phyloP scores from a whole-genome alignment of 2,888 invertebrate species.

The Torymus tubicola region DNA sequence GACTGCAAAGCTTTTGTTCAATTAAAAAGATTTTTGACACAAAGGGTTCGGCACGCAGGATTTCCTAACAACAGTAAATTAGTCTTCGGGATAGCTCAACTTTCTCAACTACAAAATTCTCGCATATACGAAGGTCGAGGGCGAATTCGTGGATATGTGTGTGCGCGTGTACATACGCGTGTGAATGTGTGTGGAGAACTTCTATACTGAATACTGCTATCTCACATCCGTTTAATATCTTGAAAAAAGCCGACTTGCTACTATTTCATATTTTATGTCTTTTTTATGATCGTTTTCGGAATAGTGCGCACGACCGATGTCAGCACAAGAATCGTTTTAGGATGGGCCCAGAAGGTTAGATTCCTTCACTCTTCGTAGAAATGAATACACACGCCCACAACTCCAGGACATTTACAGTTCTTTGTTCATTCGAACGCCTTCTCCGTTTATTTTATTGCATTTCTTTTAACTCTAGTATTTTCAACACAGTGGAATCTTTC shows the following conservation, averaged over 20 bases:
- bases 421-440: not conserved
- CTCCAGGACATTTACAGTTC: conserved; percentile 30
- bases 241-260: conserved; percentile 56
- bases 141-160: no score
- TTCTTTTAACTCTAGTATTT: no score
- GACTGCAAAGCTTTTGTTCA: no score
- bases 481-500: no score
- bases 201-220: conserved; percentile 35
- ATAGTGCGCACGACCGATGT: conserved; percentile 45
- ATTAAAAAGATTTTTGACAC: no score
- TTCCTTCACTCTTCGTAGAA: conserved; percentile 40
- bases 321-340: conserved; percentile 19
- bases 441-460: no score
- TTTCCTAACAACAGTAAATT: no score
- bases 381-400: conserved; percentile 45
- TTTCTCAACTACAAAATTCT: no score
- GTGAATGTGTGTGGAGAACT: conserved; percentile 1
- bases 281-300: conserved; percentile 65
- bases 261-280: conserved; percentile 67
- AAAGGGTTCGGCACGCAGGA: no score
- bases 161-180: not conserved
- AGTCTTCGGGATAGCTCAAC: no score
- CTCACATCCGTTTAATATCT: conserved; percentile 26
- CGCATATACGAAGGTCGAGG: no score
- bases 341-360: conserved; percentile 14